Evolutionary conservation across 1,140 invertebrate species (phyloP), one percentile per base, ranked within the genome.

Genomic region (Caerostris darwini): DNA sequence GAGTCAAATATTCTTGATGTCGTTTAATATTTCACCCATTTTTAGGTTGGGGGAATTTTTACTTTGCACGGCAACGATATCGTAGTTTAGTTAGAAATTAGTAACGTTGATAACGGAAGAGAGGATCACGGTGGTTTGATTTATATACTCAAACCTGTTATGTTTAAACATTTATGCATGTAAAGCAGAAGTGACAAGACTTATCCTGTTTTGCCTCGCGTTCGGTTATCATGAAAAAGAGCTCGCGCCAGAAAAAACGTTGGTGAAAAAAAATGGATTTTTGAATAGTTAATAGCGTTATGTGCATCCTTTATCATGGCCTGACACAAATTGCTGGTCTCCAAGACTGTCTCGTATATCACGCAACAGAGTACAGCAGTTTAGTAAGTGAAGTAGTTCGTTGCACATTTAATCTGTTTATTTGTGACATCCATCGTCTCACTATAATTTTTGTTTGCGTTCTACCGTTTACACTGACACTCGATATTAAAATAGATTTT

Each of bases 221-320:
- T n/a, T 71, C 67, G 19, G 8, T 6, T 34, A 34, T 17, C 8
- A n/a, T 64, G 59, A 64, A 64, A 71, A 34, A 34, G 53, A 14
- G 3, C 50, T 59, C 10, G 7, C 1, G 7, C n/a, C 17, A 17
- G 7, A 34, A 19, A 61, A 10, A 57, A 64, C 12, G 34, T 64
- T 14, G 7, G 7, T 7, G 54, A 8, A 58, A 34, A 69, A 89
- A 56, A 89, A 54, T 67, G 50, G 61, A 69, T 89, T 69, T 69
- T 71, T 89, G 64, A 89, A 89, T 89, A 89, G 10, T 89, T 89
- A 89, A 89, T 89, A 56, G 87, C 19, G 17, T 69, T 69, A 7
- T 56, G 64, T 56, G 34, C 64, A n/a, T 89, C 64, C 50, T 89
- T 69, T 89, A 89, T 69, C 87, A 89, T 89, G 64, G 7, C 64